Conservation (phyloP, 2,113 vertebrate genomes). For the Pedionomus torquatus region DNA sequence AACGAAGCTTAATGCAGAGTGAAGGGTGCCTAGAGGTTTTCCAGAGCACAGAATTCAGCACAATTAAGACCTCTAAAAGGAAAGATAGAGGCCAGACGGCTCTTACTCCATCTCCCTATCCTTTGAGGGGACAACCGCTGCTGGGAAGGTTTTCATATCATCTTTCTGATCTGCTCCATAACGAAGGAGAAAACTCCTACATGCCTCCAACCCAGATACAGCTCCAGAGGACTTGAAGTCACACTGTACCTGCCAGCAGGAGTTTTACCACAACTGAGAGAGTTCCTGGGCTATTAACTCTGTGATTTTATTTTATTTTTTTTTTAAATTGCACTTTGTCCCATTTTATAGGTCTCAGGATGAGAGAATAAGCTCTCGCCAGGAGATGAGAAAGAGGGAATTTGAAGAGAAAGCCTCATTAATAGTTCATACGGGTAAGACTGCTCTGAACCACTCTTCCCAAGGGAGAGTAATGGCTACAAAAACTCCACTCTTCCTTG, state of each 20-base stretch:
- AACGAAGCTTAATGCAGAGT: not conserved
- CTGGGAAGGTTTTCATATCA: not conserved
- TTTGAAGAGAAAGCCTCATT: not conserved
- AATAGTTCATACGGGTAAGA: not conserved
- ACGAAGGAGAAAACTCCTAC: not conserved
- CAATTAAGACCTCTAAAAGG: not conserved
- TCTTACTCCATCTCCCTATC: not conserved
- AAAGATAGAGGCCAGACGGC: not conserved
- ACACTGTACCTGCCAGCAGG: not conserved
- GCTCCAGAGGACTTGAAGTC: not conserved
- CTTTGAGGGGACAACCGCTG: not conserved
- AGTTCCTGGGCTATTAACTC: not conserved
- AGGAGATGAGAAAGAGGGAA: not conserved
- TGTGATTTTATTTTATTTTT: not conserved
- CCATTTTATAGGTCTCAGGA: not conserved
- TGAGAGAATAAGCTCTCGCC: not conserved
- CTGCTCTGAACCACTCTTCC: not conserved
- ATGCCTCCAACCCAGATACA: rapidly evolving
- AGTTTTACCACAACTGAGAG: not conserved
- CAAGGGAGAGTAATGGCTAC: not conserved
- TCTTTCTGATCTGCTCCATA: not conserved
- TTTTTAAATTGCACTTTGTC: not conserved
- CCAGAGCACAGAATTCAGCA: not conserved
- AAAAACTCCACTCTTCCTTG: not conserved
- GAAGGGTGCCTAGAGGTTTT: conserved; percentile 47